These are phyloP conservation scores for Cydia fagiglandana DNA, from an alignment of 1,140 invertebrate species.

Conservation along the genomic window DNA sequence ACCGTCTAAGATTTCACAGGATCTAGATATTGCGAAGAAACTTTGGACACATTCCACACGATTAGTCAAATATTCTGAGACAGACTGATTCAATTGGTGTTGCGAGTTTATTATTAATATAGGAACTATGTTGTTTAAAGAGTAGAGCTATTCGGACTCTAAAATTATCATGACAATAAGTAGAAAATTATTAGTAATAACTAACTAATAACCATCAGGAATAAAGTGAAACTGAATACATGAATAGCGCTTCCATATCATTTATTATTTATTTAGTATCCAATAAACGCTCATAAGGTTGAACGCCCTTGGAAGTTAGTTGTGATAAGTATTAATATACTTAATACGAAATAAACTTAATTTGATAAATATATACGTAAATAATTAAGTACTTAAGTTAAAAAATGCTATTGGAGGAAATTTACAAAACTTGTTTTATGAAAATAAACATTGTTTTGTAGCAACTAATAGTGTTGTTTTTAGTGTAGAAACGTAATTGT, in stretches of 20 bases:
- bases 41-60: constrained; percentile 74
- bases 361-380: too few relatives aligned
- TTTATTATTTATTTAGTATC: background rate
- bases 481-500: too few relatives aligned
- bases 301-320: too few relatives aligned
- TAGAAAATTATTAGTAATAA: background rate
- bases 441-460: too few relatives aligned
- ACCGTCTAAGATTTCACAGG: constrained; percentile 65
- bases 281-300: too few relatives aligned
- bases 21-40: constrained; percentile 65
- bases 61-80: constrained; percentile 63
- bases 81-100: constrained; percentile 41
- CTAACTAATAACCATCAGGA: too few relatives aligned
- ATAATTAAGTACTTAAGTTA: too few relatives aligned
- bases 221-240: background rate
- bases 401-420: too few relatives aligned
- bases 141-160: background rate
- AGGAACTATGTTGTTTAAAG: background rate
- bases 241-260: background rate
- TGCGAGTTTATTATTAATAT: constrained; percentile 9
- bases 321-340: too few relatives aligned
- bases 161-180: background rate
- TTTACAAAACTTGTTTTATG: too few relatives aligned
- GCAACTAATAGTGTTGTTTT: too few relatives aligned
- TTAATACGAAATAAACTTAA: too few relatives aligned